Base-by-base conservation (phyloP, 2,113 vertebrate species). In the Kryptolebias marmoratus region DNA sequence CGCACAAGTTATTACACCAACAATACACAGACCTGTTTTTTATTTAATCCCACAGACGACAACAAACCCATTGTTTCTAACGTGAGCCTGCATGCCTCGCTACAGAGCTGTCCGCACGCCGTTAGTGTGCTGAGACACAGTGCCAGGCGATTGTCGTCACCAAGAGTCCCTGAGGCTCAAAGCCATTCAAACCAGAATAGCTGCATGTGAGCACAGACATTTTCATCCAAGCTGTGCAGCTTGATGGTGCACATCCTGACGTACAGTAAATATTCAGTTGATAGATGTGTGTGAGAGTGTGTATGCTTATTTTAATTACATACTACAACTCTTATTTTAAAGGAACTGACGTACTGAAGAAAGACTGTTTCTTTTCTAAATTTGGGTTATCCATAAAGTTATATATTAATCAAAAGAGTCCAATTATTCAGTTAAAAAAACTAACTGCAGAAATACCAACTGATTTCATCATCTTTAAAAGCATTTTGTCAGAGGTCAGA, bases 91-190 rank as follows among this genome's bases (percentile, higher is more conserved):
- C 82, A 61, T 74, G 71, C 52, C n/a, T 47, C 16, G 62, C 31
- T 79, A 68, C 47, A 4, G 61, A 62, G 60, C 44, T 27, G n/a
- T 68, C 71, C 67, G 61, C 85, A 79, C 70, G 42, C 52, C 28
- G 68, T 69, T 80, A 67, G 79, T 55, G 64, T 68, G 81, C 75
- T 73, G 85, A 79, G 77, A 87, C 83, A 55, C 69, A 64, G 64
- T 10, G 2, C 59, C 81, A 72, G 66, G 77, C 81, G 80, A 65
- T 78, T 81, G 79, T 64, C 82, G 81, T 90, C 87, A 89, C 61
- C 52, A 49, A 12, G 63, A 30, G 68, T 81, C 85, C 83, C 86
- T 50, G 64, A 77, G 78, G 81, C 64, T 75, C 53, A 53, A 32
- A 73, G 39, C 56, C 67, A 79, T 53, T 8, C n/a, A 78, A 36